Base-by-base conservation (phyloP, 2,113 vertebrate genomes). In the Stomatorhinus ivindoensis region DNA sequence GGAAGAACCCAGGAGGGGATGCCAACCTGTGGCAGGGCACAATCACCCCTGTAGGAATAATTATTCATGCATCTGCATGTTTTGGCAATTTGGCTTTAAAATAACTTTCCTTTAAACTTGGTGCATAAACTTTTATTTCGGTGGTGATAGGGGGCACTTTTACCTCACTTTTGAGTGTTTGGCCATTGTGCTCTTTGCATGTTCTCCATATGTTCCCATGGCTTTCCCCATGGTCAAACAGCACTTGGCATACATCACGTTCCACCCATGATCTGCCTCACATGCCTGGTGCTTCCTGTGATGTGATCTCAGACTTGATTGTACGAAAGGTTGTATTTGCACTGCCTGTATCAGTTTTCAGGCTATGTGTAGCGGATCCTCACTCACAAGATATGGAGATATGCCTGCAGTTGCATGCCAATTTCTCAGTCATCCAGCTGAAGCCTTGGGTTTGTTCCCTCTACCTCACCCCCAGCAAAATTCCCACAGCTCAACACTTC, bases 401-500 rank as follows among this genome's bases (percentile, higher is more conserved):
- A 48, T 50, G 47, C 48, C n/a, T 47, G n/a, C 48, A 13, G 35
- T 80, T 42, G 35, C 73, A 42, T 80, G 15, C 73, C 73, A 80
- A 42, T 15, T 19, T 42, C 39, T 27, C 7, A 6, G 50, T 47
- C 44, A 7, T 86, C n/a, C 10, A 53, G 27, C 48, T 48, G 7
- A 48, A 80, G n/a, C 85, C 24, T 48, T 17, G n/a, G 44, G 27
- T 35, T 8, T 47, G 4, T 84, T 47, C 9, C 83, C 88, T 76
- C 90, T 93, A 88, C 35, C 90, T 44, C 19, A 48, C 83, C 42
- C 42, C 46, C 92, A 91, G 87, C 92, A n/a, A 21, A 76, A 91
- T 89, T 88, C 89, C 88, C 89, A 90, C 91, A 89, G 89, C 90
- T 93, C 93, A 92, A 92, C 91, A 90, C 91, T 90, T 90, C 55